Evolutionary conservation across 2,888 invertebrate species (phyloP).

Genomic region (Halocaridina rubra): DNA sequence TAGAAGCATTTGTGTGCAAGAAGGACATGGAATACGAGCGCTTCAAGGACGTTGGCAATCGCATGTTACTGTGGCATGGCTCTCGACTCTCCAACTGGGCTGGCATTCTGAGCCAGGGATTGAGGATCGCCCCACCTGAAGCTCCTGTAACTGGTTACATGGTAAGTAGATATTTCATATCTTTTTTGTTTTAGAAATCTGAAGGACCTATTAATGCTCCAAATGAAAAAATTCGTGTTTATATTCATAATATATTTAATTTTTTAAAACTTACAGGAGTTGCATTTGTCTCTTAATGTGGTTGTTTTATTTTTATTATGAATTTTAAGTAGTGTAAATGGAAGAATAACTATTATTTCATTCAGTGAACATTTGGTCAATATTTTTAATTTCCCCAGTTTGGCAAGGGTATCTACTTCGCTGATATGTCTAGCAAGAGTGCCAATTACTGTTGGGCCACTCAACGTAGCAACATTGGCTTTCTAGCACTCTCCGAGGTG

Average conservation of each 20-base stretch:
- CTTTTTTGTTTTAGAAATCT: too few species aligned
- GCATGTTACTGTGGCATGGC: constrained; percentile 94
- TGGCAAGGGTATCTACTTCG: constrained; percentile 97
- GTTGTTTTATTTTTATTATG: too few species aligned
- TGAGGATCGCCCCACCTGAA: constrained; percentile 97
- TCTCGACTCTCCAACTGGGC: constrained; percentile 94
- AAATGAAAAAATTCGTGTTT: too few species aligned
- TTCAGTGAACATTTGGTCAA: too few species aligned
- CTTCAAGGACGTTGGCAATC: constrained; percentile 84
- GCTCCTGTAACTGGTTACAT: constrained; percentile 85
- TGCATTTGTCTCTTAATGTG: too few species aligned
- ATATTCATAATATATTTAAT: too few species aligned
- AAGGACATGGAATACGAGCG: constrained; percentile 69
- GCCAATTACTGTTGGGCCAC: constrained; percentile 94
- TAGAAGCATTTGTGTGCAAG: constrained; percentile 70
- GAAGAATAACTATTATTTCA: too few species aligned
- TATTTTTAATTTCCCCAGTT: too few species aligned
- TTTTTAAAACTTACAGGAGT: too few species aligned
- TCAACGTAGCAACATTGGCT: constrained; percentile 77
- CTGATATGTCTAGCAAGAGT: constrained; percentile 98
- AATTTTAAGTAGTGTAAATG: too few species aligned
- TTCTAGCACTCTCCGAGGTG: constrained; percentile 92
- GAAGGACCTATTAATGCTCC: too few species aligned
- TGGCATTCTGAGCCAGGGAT: constrained; percentile 90
- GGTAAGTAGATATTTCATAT: constrained; percentile 46